Base-by-base conservation (phyloP, 2,888 invertebrate genomes). In the Apamea anceps region DNA sequence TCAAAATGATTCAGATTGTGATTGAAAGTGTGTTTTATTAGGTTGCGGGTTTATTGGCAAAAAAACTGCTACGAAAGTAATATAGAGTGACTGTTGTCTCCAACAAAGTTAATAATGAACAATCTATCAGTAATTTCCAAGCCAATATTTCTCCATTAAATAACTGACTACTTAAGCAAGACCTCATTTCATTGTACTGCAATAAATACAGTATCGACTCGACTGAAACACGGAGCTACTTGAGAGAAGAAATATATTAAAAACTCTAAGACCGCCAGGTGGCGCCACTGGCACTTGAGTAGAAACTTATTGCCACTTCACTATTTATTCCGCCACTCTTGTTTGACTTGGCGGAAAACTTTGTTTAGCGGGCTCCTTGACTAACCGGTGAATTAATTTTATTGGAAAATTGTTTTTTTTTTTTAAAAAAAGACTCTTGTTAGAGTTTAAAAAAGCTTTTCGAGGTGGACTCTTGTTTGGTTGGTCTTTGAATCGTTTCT, bases 251-350 rank as follows among this genome's bases (percentile, higher is more conserved):
- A 86, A 87, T 89, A 88, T 88, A 88, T 88, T 89, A 89, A 88
- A 85, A 88, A 82, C 84, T 79, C 68, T 71, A 77, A 80, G 84
- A 72, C 54, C 79, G 66, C 72, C 77, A 83, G 89, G 81, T 82
- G 88, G 84, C 68, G 77, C 45, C 21, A 72, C 67, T 57, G 60
- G 72, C 75, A 66, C 83, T 75, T 45, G 57, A 67, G 77, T 51
- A n/a, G 57, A 54, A 81, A 80, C 82, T 88, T 88, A 88, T 88
- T 88, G 88, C 88, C 88, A 67, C 89, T 88, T 78, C 79, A 89
- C 82, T 81, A 79, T 80, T 84, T 86, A 82, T 87, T 82, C 75
- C 60, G 75, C 86, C 72, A 77, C 78, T 87, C 76, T 79, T 82
- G 78, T 86, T 88, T 84, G 86, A 88, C 78, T 81, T 72, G 79